Evolutionary conservation across 1,140 invertebrate species (phyloP).

Genomic region (Globodera ellingtonae): DNA sequence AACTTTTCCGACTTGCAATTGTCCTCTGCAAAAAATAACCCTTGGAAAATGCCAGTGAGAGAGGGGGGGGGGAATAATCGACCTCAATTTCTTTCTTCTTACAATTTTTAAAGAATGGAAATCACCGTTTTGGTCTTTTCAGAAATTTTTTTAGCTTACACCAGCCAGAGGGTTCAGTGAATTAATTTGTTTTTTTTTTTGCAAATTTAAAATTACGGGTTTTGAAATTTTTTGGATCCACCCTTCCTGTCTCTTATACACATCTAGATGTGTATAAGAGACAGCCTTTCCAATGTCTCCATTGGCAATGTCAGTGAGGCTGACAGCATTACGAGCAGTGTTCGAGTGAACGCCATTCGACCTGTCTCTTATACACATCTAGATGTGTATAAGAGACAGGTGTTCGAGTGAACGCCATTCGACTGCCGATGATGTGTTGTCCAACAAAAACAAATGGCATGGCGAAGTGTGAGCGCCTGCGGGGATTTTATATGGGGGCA

Average conservation of each 20-base stretch:
- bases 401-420: constrained; percentile 6
- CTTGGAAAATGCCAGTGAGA: too few relatives aligned
- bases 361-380: too few relatives aligned
- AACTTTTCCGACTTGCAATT: constrained; percentile 65
- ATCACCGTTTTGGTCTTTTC: too few relatives aligned
- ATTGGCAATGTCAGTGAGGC: constrained; percentile 11
- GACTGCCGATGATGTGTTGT: constrained; percentile 2
- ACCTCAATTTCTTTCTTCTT: neutral
- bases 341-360: constrained; percentile 5
- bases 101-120: neutral
- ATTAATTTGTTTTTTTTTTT: neutral
- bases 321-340: constrained; percentile 2
- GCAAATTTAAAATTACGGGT: neutral
- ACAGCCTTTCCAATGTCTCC: constrained; percentile 27
- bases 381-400: too few relatives aligned
- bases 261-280: too few relatives aligned
- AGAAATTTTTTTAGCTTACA: neutral
- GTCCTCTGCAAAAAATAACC: constrained; percentile 53
- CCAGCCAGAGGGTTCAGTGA: too few relatives aligned
- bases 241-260: too few relatives aligned
- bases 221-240: too few relatives aligned
- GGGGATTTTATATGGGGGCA: neutral
- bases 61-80: neutral
- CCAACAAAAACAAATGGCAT: neutral
- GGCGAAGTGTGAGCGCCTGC: constrained; percentile 1